A percentile compares a stretch with the other conserved stretches of the same genome.
phyloP scores from a whole-genome alignment of 2,888 invertebrate species.

The Drosophila emarginata region DNA sequence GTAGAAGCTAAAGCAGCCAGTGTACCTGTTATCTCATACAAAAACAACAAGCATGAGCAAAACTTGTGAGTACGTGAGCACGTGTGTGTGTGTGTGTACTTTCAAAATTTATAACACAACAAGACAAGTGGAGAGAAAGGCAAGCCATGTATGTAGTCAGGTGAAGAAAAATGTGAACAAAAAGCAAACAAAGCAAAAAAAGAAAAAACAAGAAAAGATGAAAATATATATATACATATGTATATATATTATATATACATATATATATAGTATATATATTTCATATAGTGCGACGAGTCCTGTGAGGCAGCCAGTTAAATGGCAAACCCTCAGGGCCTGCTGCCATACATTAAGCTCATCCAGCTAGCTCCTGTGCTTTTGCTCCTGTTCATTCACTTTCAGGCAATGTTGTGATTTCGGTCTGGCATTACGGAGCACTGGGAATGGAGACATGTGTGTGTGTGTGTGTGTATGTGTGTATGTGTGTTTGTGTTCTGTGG shows the following conservation, averaged over 20 bases:
- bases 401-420: slow-evolving; percentile 48
- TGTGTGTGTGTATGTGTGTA: too few relatives aligned
- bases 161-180: slow-evolving; percentile 64
- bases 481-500: neutral
- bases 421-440: slow-evolving; percentile 29
- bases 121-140: slow-evolving; percentile 20
- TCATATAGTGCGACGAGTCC: slow-evolving; percentile 48
- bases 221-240: slow-evolving; percentile 11
- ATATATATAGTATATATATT: slow-evolving; percentile 36
- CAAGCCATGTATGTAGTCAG: slow-evolving; percentile 38
- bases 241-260: too few relatives aligned
- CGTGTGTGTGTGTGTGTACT: slow-evolving; percentile 43
- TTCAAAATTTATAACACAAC: slow-evolving; percentile 69
- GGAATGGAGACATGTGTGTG: slow-evolving; percentile 37
- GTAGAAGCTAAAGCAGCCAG: slow-evolving; percentile 27
- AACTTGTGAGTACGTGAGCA: slow-evolving; percentile 29
- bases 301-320: slow-evolving; percentile 62
- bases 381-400: neutral
- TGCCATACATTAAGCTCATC: slow-evolving; percentile 6
- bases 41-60: slow-evolving; percentile 28
- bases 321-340: slow-evolving; percentile 51
- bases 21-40: slow-evolving; percentile 49
- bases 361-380: slow-evolving; percentile 28
- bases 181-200: slow-evolving; percentile 60
- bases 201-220: slow-evolving; percentile 18